Conservation (phyloP, 2,113 vertebrate species). For the Montifringilla adamsi region DNA sequence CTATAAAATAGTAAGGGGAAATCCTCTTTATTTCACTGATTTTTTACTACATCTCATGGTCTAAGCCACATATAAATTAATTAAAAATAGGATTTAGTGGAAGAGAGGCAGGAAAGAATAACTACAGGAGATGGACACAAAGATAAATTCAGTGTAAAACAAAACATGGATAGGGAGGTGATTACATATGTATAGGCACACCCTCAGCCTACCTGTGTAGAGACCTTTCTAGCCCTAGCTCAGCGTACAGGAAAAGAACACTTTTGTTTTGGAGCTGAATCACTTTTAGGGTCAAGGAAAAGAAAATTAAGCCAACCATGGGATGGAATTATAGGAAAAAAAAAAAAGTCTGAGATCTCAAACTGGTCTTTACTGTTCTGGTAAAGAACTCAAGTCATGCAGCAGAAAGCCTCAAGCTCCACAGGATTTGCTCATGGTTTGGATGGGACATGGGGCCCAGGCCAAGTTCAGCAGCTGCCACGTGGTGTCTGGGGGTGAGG, state of each 20-base stretch:
- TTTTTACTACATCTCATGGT: background rate
- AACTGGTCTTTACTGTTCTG: background rate
- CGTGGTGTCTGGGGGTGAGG: background rate
- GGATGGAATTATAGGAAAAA: background rate
- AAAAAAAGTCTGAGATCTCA: background rate
- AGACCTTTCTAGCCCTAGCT: background rate
- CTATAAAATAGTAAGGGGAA: background rate
- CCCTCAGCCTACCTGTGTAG: background rate
- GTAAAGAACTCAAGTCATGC: background rate
- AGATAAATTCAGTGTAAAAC: background rate
- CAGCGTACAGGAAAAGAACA: background rate
- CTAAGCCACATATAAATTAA: background rate
- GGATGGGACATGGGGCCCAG: background rate
- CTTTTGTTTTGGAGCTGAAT: background rate
- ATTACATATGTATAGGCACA: background rate
- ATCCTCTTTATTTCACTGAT: background rate
- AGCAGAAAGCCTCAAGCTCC: conserved; percentile 4
- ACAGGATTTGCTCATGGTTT: background rate
- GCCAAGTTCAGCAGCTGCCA: background rate
- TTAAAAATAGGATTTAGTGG: background rate
- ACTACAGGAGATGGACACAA: background rate
- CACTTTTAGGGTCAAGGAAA: background rate
- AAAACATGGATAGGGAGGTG: background rate
- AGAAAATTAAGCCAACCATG: background rate
- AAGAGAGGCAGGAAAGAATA: background rate